phyloP scores from a whole-genome alignment of 2,888 invertebrate genomes.

The Hirtodrosophila histrioides region DNA sequence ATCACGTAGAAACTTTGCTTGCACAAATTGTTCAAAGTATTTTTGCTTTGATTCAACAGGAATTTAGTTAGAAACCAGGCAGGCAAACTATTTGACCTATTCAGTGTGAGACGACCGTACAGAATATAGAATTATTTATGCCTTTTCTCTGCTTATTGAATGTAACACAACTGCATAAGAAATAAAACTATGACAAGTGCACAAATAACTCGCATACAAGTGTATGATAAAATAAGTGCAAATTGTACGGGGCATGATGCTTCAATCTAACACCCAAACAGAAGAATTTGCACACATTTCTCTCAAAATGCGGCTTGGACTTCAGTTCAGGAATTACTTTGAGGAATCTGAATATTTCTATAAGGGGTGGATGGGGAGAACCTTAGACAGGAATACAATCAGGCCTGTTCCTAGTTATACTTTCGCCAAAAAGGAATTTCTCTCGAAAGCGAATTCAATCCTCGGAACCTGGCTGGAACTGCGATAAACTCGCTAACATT shows the following conservation, averaged over 20 bases:
- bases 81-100: too few relatives aligned
- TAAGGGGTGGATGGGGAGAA: too few relatives aligned
- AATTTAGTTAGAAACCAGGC: conserved; percentile 3
- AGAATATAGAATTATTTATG: conserved; percentile 18
- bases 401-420: too few relatives aligned
- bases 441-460: too few relatives aligned
- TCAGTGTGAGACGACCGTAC: too few relatives aligned
- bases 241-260: conserved; percentile 3
- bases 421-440: too few relatives aligned
- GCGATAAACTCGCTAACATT: too few relatives aligned
- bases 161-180: conserved; percentile 7
- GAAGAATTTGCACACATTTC: conserved; percentile 18
- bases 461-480: too few relatives aligned
- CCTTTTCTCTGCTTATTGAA: conserved; percentile 4
- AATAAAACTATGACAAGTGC: conserved; percentile 1
- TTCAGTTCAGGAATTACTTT: conserved; percentile 13
- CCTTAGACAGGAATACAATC: too few relatives aligned
- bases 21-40: conserved; percentile 28
- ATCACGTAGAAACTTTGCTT: conserved; percentile 36
- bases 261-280: background rate
- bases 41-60: conserved; percentile 21
- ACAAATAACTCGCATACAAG: conserved; percentile 18
- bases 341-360: too few relatives aligned
- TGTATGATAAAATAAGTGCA: conserved; percentile 13
- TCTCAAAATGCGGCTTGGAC: conserved; percentile 8